Evolutionary conservation across 2,797 vertebrate genomes (phyloP), one percentile per base, ranked within the genome.

Genomic region (Mallotus villosus): DNA sequence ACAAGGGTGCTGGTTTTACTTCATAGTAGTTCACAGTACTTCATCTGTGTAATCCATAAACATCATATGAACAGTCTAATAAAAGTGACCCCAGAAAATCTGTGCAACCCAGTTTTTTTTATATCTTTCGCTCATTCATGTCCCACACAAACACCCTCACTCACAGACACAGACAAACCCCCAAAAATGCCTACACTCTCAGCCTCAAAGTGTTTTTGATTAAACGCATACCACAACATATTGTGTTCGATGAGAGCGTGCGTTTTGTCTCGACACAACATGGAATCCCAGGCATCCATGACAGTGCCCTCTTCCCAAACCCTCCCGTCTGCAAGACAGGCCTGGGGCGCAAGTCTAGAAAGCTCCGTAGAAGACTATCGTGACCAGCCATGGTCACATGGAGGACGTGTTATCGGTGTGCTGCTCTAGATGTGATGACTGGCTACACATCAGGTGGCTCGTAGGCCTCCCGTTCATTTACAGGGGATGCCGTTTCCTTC

Each of bases 401-500:
- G 74, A 79, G 78, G 78, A 77, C 74, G 59, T 74, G 41, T 46
- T 46, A 84, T 86, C 85, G 66, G 74, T 7, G 59, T 12, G 74
- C 72, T 5, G 27, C 58, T 62, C 72, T 51, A 68, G 76, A 77
- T 71, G 73, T 70, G 85, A 87, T 86, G 85, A 90, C 81, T 87
- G 85, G 86, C 74, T 82, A 85, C 84, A 82, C 85, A 85, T 87
- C 83, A 74, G 82, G 86, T 87, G 82, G 81, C 82, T 51, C 67
- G 79, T 82, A 81, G 85, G 82, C 83, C 58, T 37, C 61, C 74
- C 76, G 81, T 88, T 89, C 75, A 89, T 93, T 92, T 91, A 90
- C 87, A 83, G 81, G 87, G 88, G 88, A 90, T 87, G 84, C 86
- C 84, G 81, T 87, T 89, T 88, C 86, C 87, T 80, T 90, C 81